Conservation (phyloP, 2,888 invertebrate genomes). For the Cryptocephalus primarius region DNA sequence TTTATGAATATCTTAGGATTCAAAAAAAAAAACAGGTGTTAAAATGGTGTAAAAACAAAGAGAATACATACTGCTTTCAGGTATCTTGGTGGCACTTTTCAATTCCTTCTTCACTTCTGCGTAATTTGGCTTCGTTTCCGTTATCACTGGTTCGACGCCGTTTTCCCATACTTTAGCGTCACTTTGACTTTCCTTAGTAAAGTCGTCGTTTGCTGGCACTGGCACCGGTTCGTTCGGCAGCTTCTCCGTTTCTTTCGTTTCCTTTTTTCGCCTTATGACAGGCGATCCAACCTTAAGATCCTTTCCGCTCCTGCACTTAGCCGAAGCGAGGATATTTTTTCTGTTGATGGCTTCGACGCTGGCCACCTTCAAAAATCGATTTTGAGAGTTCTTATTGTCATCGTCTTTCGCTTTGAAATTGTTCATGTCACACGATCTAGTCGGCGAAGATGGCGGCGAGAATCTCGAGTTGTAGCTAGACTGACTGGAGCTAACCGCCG, state of each 20-base stretch:
- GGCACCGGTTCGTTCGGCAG: neutral
- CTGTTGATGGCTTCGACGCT: conserved; percentile 77
- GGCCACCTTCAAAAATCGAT: conserved; percentile 62
- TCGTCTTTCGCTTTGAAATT: conserved; percentile 11
- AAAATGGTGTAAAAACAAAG: neutral
- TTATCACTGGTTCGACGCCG: neutral
- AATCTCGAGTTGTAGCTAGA: conserved; percentile 68
- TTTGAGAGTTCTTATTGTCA: conserved; percentile 29
- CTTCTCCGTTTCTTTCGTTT: conserved; percentile 35
- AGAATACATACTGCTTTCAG: conserved; percentile 1
- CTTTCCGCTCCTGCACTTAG: conserved; percentile 73
- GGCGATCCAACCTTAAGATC: conserved; percentile 62
- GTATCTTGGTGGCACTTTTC: neutral
- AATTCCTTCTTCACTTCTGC: neutral
- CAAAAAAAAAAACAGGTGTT: too few species aligned
- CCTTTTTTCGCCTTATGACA: conserved; percentile 60
- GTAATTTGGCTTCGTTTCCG: neutral
- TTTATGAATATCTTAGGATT: too few species aligned
- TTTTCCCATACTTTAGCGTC: too few species aligned
- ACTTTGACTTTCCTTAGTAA: neutral
- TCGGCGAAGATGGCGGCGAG: conserved; percentile 63
- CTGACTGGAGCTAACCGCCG: conserved; percentile 75
- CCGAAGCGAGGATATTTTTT: conserved; percentile 77
- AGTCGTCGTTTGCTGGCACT: neutral
- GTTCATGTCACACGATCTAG: conserved; percentile 16